Evolutionary conservation across 2,888 invertebrate species (phyloP).

Genomic region (Volucella bombylans): DNA sequence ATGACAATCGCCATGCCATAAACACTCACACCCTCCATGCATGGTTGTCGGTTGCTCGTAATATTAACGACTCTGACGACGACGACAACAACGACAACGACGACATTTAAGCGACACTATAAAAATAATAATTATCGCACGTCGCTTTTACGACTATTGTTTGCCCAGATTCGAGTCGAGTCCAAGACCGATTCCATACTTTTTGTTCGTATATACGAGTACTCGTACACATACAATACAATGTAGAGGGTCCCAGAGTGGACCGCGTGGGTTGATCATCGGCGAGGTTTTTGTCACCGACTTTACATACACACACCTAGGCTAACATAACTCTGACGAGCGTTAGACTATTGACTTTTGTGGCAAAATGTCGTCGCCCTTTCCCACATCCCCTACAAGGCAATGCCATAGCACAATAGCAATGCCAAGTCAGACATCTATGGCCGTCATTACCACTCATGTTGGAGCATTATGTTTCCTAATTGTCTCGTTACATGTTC

Average conservation of each 20-base stretch:
- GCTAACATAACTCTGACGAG: slow-evolving; percentile 54
- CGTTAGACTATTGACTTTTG: slow-evolving; percentile 55
- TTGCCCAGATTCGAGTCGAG: slow-evolving; percentile 16
- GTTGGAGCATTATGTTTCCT: slow-evolving; percentile 71
- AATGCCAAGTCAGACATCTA: slow-evolving; percentile 41
- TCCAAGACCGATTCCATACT: slow-evolving; percentile 26
- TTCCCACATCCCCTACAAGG: slow-evolving; percentile 35
- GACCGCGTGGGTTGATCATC: slow-evolving; percentile 62
- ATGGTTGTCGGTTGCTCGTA: slow-evolving; percentile 6
- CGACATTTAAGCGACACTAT: slow-evolving; percentile 71
- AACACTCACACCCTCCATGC: slow-evolving; percentile 44
- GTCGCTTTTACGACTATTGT: slow-evolving; percentile 71
- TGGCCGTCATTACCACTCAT: slow-evolving; percentile 71
- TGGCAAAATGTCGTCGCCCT: slow-evolving; percentile 54
- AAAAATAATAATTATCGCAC: slow-evolving; percentile 73
- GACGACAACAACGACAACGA: slow-evolving; percentile 63
- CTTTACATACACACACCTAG: slow-evolving; percentile 39
- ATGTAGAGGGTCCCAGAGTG: slow-evolving; percentile 33
- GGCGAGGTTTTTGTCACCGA: slow-evolving; percentile 53
- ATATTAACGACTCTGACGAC: slow-evolving; percentile 47
- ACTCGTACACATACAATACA: too few relatives aligned
- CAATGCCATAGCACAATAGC: slow-evolving; percentile 11
- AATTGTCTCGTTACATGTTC: slow-evolving; percentile 72
- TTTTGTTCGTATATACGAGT: not conserved
- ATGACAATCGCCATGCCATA: slow-evolving; percentile 69